phyloP scores from a whole-genome alignment of 2,888 invertebrate genomes.

The Stomorhina lunata region DNA sequence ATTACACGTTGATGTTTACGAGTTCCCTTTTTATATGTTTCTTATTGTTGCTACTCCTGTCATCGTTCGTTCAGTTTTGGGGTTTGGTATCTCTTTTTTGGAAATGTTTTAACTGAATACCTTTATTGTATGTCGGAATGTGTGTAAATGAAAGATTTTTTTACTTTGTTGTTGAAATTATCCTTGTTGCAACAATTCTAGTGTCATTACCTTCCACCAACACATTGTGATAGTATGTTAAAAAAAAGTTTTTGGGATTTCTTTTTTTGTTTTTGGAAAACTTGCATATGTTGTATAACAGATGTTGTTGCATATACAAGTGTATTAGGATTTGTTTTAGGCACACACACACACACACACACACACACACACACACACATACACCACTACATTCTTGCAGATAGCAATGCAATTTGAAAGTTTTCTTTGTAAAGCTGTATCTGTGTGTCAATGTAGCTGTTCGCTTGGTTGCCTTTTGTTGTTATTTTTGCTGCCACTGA shows the following conservation, averaged over 20 bases:
- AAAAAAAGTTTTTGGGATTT: background rate
- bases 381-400: background rate
- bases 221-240: background rate
- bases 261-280: background rate
- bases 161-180: background rate
- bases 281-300: background rate
- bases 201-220: background rate
- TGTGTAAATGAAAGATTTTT: background rate
- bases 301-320: background rate
- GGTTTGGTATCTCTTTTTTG: constrained; percentile 39
- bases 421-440: background rate
- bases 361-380: background rate
- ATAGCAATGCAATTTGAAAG: background rate
- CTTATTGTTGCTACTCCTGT: background rate
- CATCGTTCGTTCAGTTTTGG: background rate
- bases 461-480: constrained; percentile 7
- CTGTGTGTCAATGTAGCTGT: background rate
- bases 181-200: background rate
- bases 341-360: background rate
- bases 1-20: constrained; percentile 52
- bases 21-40: constrained; percentile 29
- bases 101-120: background rate
- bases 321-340: background rate
- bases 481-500: constrained; percentile 16
- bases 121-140: background rate